Base-by-base conservation (phyloP, 2,113 vertebrate species). In the Syrrhaptes paradoxus region DNA sequence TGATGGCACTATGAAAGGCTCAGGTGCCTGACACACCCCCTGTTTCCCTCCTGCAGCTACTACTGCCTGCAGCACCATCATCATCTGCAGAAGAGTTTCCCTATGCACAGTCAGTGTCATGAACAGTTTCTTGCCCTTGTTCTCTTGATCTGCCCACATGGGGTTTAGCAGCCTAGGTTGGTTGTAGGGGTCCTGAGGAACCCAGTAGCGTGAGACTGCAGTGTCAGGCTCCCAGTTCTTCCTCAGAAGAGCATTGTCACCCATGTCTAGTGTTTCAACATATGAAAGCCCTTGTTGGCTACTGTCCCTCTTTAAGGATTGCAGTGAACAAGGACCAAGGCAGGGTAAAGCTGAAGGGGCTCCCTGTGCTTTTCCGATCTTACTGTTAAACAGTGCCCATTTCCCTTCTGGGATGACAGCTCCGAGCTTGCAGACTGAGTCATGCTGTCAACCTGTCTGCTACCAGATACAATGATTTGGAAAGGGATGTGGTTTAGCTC, bases 71-170 rank as follows among this genome's bases (percentile, higher is more conserved):
- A 87, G 22, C 10, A 48, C 6, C 10, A 66, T 10, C 10, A 10
- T 31, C 32, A 71, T 41, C 26, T 31, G 11, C 4, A 11, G 32
- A 43, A 28, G 11, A 43, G 26, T 52, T 71, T 71, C 17, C 17
- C 29, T 46, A 31, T 36, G 17, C 11, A 21, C 21, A 51, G 14
- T 17, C 18, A 31, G 32, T 49, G 32, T 54, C 11, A 46, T 26
- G 41, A 63, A 63, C 10, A n/a, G 6, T 13, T 45, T 24, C 16
- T 73, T 87, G 29, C 6, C 15, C 19, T 51, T 65, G 25, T 58
- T 55, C 17, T 13, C 6, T 72, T 46, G 31, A 31, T 21, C 6
- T 55, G 14, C 2, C 4, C 46, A 0, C 3, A 1, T 38, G 14
- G 7, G 3, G 17, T 52, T 57, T 57, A 85, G 51, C 32, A 70